These are phyloP conservation scores for Onychomys torridus DNA, from an alignment of 2,797 vertebrate species.

Conservation along the genomic window DNA sequence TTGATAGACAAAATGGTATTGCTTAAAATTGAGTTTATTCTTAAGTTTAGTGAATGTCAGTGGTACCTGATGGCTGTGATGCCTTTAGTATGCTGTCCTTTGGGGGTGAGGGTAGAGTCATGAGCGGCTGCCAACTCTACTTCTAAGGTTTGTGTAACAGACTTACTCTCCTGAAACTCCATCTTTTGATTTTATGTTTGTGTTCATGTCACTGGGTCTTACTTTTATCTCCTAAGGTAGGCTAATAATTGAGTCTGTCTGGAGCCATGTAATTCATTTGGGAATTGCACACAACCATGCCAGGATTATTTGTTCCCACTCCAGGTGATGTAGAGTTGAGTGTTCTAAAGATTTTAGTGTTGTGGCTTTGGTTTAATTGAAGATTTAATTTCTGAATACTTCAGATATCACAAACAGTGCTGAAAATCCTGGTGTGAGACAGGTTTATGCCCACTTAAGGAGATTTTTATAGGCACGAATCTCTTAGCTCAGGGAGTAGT, in stretches of 20 bases:
- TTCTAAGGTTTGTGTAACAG: neutral
- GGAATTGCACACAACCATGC: neutral
- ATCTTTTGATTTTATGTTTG: neutral
- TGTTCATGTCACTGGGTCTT: neutral
- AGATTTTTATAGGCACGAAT: neutral
- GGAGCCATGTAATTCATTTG: neutral
- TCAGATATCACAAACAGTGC: neutral
- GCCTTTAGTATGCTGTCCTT: neutral
- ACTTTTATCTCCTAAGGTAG: neutral
- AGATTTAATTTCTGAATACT: neutral
- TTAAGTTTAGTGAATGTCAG: neutral
- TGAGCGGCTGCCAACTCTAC: neutral
- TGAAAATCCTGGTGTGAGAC: neutral
- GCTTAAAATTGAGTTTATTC: neutral
- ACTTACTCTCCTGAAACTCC: neutral
- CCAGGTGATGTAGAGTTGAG: neutral
- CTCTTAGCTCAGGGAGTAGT: neutral
- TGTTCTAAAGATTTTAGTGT: conserved; percentile 9
- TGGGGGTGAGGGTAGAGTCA: neutral
- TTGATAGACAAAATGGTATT: conserved; percentile 7
- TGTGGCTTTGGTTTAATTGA: neutral
- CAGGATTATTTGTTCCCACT: neutral
- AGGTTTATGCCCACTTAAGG: neutral
- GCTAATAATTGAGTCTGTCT: conserved; percentile 9
- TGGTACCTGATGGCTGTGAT: neutral